Conservation (phyloP, 2,888 invertebrate genomes). For the Scaptomyza parva region DNA sequence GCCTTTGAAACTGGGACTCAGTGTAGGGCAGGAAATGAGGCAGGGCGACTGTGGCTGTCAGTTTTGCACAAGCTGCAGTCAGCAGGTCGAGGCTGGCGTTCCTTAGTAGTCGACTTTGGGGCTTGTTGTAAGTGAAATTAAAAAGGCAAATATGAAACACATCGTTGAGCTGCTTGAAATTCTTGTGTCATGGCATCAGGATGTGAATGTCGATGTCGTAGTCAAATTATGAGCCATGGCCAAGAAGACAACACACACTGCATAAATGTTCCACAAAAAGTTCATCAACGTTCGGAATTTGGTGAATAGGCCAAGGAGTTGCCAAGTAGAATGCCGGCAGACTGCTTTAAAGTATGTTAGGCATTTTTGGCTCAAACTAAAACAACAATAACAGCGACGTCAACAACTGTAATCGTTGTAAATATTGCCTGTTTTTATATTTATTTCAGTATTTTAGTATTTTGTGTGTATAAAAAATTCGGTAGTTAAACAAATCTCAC, state of each 20-base stretch:
- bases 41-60: constrained; percentile 17
- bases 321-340: constrained; percentile 10
- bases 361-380: constrained; percentile 32
- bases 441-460: no score
- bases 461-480: constrained; percentile 14
- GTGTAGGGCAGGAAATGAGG: neutral
- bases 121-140: constrained; percentile 67
- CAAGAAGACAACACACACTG: constrained; percentile 37
- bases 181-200: constrained; percentile 58
- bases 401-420: constrained; percentile 15
- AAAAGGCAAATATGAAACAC: constrained; percentile 68
- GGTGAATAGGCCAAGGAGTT: constrained; percentile 26
- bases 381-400: constrained; percentile 6
- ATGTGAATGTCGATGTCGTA: constrained; percentile 43
- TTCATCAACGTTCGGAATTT: constrained; percentile 59
- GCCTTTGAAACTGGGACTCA: neutral
- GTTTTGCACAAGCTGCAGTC: constrained; percentile 21
- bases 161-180: constrained; percentile 65
- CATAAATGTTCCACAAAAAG: constrained; percentile 58
- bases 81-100: constrained; percentile 14
- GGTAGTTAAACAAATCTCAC: constrained; percentile 42
- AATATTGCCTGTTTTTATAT: constrained; percentile 2
- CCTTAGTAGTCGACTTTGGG: constrained; percentile 24
- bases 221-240: constrained; percentile 59
- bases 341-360: constrained; percentile 54